Base-by-base conservation (phyloP, 2,797 vertebrate genomes). In the Myotis pilosus region DNA sequence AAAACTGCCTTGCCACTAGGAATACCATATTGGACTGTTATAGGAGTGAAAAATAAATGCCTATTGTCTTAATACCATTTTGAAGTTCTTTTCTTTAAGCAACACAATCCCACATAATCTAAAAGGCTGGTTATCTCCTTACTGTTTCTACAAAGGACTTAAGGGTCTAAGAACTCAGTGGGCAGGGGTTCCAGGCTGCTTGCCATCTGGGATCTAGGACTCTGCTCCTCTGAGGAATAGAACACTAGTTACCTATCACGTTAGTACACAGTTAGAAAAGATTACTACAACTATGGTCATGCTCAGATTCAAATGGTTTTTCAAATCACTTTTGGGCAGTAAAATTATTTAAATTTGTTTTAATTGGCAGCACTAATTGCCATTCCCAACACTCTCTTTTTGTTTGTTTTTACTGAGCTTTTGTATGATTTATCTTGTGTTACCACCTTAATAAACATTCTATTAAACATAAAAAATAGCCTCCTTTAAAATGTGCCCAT, bases 361-460 rank as follows among this genome's bases (percentile, higher is more conserved):
- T 76, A 97, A 97, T 97, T 97, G 97, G 96, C 97, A 97, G 95
- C 97, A 98, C 96, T 96, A 97, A 91, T 97, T 97, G 94, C 96
- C 97, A 96, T 98, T 98, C 97, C 97, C 98, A 96, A 97, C 47
- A 90, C 97, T 97, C 87, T 97, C 92, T 78, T 97, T 95, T 98
- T 96, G 96, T 87, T 96, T 97, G 97, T 98, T 98, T 98, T 97
- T 95, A 98, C 96, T 98, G 97, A 98, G 96, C 97, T 98, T 97
- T 98, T 98, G 97, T 97, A 98, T 98, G 98, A 98, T 96, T 98
- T 98, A 97, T 97, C 97, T 98, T 98, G 97, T 98, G 97, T 98
- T 98, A 98, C 98, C 97, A 98, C 98, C 97, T 98, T 97, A 98
- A 98, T 98, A 98, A 98, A 98, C 97, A 98, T 97, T 98, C 98